A percentile compares a stretch with the other conserved stretches of the same genome.
Evolutionary conservation across 2,797 vertebrate species (phyloP).

Genomic region (Phyllotis vaccarum): DNA sequence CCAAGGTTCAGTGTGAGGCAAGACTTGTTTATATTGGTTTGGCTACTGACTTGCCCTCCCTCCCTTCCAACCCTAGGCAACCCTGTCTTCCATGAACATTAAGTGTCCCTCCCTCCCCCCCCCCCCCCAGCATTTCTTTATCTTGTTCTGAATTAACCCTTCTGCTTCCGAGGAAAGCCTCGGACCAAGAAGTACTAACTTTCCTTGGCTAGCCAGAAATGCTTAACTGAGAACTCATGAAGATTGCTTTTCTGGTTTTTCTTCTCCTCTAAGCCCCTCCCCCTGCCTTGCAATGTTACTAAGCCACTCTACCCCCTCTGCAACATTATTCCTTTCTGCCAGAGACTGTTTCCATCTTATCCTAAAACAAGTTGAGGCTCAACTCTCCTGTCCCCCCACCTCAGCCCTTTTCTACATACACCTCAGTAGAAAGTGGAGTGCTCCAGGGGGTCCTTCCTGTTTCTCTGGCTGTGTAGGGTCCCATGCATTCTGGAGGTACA

Average conservation of each 20-base stretch:
- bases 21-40: background rate
- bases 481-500: fast-evolving
- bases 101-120: background rate
- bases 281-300: background rate
- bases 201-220: background rate
- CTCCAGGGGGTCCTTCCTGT: fast-evolving
- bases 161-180: background rate
- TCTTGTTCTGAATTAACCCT: conserved; percentile 21
- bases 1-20: background rate
- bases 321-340: no score
- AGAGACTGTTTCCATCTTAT: background rate
- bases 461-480: background rate
- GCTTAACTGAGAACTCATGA: background rate
- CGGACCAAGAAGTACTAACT: background rate
- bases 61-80: background rate
- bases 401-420: no score
- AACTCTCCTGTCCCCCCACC: background rate
- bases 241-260: background rate
- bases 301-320: background rate
- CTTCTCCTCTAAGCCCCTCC: background rate
- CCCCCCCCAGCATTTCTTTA: background rate
- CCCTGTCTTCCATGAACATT: background rate
- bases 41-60: background rate
- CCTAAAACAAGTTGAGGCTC: background rate
- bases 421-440: no score